Evolutionary conservation across 2,888 invertebrate genomes (phyloP).

Genomic region (Drosophila neonasuta): DNA sequence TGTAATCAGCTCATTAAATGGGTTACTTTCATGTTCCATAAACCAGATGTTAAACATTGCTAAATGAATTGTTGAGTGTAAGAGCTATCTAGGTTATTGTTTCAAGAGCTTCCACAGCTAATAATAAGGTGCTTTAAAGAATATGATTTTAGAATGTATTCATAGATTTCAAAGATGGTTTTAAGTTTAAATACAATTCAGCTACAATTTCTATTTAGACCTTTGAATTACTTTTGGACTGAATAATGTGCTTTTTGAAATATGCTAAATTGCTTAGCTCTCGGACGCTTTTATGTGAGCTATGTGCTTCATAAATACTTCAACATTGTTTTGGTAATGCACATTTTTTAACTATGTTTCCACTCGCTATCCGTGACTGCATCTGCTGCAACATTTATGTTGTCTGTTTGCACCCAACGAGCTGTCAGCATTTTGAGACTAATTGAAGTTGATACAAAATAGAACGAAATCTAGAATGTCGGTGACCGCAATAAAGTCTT

Average conservation of each 20-base stretch:
- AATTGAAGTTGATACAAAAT: slow-evolving; percentile 51
- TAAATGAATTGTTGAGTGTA: background rate
- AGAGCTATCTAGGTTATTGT: background rate
- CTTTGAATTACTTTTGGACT: too few relatives aligned
- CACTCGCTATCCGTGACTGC: background rate
- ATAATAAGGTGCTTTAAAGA: background rate
- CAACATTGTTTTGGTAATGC: background rate
- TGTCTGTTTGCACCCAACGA: slow-evolving; percentile 17
- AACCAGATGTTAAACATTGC: slow-evolving; percentile 16
- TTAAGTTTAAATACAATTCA: too few relatives aligned
- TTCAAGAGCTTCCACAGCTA: background rate
- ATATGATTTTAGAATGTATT: background rate
- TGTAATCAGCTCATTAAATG: slow-evolving; percentile 24
- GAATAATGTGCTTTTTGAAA: too few relatives aligned
- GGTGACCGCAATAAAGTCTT: slow-evolving; percentile 56
- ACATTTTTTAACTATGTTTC: background rate
- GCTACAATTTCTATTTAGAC: too few relatives aligned
- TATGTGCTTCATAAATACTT: background rate
- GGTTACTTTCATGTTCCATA: slow-evolving; percentile 6
- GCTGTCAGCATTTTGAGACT: slow-evolving; percentile 48
- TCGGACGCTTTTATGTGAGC: too few relatives aligned
- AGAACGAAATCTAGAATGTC: slow-evolving; percentile 38
- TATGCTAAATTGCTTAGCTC: background rate
- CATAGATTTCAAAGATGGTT: too few relatives aligned
- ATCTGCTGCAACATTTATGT: slow-evolving; percentile 6